Conservation (phyloP, 2,113 vertebrate genomes). For the Larimichthys crocea region DNA sequence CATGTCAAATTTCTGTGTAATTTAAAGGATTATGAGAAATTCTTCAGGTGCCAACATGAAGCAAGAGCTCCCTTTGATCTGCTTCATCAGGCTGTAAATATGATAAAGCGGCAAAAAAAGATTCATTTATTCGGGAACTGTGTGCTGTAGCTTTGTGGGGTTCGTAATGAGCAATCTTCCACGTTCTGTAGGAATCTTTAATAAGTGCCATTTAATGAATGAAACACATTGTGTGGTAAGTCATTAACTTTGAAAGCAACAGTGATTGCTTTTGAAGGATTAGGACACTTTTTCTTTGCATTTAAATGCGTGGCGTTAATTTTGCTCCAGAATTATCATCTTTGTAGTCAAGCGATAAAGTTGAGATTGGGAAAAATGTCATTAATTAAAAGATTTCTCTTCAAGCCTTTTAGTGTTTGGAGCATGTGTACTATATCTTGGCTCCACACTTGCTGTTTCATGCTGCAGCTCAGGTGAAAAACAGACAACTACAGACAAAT, state of each 20-base stretch:
- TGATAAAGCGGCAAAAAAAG: constrained; percentile 49
- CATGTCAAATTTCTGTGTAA: constrained; percentile 36
- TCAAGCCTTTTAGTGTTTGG: constrained; percentile 13
- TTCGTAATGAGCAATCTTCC: constrained; percentile 73
- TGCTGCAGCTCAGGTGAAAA: constrained; percentile 14
- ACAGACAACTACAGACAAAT: constrained; percentile 26
- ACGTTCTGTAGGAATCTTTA: constrained; percentile 73
- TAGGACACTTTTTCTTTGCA: constrained; percentile 68
- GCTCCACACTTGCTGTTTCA: neutral
- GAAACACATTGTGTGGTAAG: constrained; percentile 75
- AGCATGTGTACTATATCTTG: neutral
- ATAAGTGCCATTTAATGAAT: constrained; percentile 78
- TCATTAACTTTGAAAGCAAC: constrained; percentile 80
- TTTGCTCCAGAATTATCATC: constrained; percentile 57
- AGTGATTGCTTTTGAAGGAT: constrained; percentile 79
- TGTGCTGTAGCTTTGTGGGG: constrained; percentile 53
- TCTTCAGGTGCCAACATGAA: constrained; percentile 48
- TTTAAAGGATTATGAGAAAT: constrained; percentile 65
- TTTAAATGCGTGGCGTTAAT: constrained; percentile 63
- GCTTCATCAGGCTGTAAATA: constrained; percentile 52
- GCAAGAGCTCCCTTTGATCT: constrained; percentile 48
- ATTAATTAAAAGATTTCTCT: constrained; percentile 55
- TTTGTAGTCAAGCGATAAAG: constrained; percentile 59
- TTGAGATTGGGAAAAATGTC: constrained; percentile 58
- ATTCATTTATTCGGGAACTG: constrained; percentile 65